Evolutionary conservation across 2,888 invertebrate genomes (phyloP).

Genomic region (Pyralis farinalis): DNA sequence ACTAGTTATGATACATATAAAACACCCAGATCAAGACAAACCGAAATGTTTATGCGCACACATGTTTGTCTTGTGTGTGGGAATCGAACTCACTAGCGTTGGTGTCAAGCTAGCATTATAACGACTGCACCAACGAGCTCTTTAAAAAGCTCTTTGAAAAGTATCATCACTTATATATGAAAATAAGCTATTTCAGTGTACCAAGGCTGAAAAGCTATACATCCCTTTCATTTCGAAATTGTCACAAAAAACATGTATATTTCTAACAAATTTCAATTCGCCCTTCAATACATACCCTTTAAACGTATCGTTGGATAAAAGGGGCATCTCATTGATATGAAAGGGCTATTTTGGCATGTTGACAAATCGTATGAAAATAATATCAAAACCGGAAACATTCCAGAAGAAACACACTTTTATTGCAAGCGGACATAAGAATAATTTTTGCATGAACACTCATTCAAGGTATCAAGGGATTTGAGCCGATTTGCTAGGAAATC

Average conservation of each 20-base stretch:
- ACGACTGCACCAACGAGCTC: too few relatives aligned
- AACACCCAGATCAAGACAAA: too few relatives aligned
- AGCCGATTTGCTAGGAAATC: slow-evolving; percentile 60
- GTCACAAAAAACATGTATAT: neutral
- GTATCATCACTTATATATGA: too few relatives aligned
- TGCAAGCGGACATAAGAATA: slow-evolving; percentile 11
- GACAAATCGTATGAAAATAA: slow-evolving; percentile 70
- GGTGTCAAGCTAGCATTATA: too few relatives aligned
- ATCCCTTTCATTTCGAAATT: too few relatives aligned
- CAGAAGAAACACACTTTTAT: neutral
- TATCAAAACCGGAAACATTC: slow-evolving; percentile 27
- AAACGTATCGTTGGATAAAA: slow-evolving; percentile 25
- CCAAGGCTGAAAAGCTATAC: too few relatives aligned
- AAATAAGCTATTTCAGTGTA: too few relatives aligned
- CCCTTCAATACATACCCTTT: slow-evolving; percentile 37
- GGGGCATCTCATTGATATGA: slow-evolving; percentile 60
- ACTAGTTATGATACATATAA: too few relatives aligned
- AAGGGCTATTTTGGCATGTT: slow-evolving; percentile 75
- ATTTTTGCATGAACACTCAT: slow-evolving; percentile 16
- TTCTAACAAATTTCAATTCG: slow-evolving; percentile 56
- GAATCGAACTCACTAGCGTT: too few relatives aligned
- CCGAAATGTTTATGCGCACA: too few relatives aligned
- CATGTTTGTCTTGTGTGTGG: too few relatives aligned
- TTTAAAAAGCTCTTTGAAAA: too few relatives aligned
- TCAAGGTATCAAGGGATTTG: slow-evolving; percentile 62